Percentiles rank a stretch among this genome's conserved stretches.
phyloP scores from a whole-genome alignment of 2,888 invertebrate genomes.

The Cryptops parisi region DNA sequence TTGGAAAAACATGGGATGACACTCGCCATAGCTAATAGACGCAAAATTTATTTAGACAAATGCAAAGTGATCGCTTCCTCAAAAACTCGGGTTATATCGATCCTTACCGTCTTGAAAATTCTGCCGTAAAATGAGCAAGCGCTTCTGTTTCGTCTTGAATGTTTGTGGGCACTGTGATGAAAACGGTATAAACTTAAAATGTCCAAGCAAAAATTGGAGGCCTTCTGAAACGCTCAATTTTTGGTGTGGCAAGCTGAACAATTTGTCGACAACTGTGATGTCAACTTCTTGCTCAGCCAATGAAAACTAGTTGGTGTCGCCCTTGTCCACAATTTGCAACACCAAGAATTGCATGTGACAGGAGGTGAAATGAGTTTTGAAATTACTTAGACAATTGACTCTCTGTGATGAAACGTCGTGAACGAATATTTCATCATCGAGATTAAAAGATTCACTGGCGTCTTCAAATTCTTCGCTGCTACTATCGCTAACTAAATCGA shows the following conservation, averaged over 20 bases:
- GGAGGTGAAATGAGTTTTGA: too few species aligned
- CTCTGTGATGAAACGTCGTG: constrained; percentile 56
- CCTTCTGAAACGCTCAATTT: too few species aligned
- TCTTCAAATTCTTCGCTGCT: constrained; percentile 62
- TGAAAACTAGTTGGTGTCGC: neutral
- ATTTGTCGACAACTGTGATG: too few species aligned
- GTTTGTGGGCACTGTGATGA: constrained; percentile 61
- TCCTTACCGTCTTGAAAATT: constrained; percentile 50
- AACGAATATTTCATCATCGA: constrained; percentile 69
- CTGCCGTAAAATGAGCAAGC: constrained; percentile 68
- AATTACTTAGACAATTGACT: constrained; percentile 61
- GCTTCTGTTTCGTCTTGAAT: constrained; percentile 73
- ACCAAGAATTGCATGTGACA: too few species aligned
- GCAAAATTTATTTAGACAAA: neutral
- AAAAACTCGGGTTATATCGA: too few species aligned
- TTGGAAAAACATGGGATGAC: constrained; percentile 78
- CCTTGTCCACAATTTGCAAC: neutral
- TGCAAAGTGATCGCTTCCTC: too few species aligned
- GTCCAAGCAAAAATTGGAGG: too few species aligned
- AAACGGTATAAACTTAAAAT: neutral
- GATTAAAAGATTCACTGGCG: constrained; percentile 61
- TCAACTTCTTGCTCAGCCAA: neutral
- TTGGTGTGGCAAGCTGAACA: too few species aligned
- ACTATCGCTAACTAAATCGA: constrained; percentile 26
- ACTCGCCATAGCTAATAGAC: constrained; percentile 53